Percentiles rank a stretch among this genome's conserved stretches.
These are phyloP conservation scores for Cantharis nigra DNA, from an alignment of 2,888 invertebrate species.

Conservation along the genomic window DNA sequence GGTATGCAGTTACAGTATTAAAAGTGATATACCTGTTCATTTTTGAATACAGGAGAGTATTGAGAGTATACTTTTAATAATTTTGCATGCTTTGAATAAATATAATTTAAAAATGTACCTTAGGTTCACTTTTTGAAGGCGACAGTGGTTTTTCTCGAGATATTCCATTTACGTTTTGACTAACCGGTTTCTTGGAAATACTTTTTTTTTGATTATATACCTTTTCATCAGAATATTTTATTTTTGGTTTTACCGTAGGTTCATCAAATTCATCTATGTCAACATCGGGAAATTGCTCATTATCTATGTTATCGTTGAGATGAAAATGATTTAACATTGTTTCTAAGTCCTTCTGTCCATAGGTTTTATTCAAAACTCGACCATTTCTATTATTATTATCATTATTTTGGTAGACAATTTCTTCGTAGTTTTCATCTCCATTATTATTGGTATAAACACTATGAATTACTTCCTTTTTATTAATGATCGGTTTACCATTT, in stretches of 20 bases:
- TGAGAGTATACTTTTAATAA: too few species aligned
- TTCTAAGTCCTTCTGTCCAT: slow-evolving; percentile 44
- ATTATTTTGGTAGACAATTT: slow-evolving; percentile 45
- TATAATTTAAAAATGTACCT: slow-evolving; percentile 20
- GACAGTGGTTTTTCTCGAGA: slow-evolving; percentile 12
- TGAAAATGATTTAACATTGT: slow-evolving; percentile 55
- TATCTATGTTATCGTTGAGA: slow-evolving; percentile 53
- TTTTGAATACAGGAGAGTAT: too few species aligned
- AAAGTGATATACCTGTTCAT: too few species aligned
- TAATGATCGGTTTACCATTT: slow-evolving; percentile 52
- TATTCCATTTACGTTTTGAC: slow-evolving; percentile 32
- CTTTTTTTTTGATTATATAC: slow-evolving; percentile 49
- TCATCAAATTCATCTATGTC: slow-evolving; percentile 49
- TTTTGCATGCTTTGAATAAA: not conserved
- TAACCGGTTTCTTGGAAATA: slow-evolving; percentile 37
- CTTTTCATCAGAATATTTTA: slow-evolving; percentile 55
- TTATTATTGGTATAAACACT: slow-evolving; percentile 51
- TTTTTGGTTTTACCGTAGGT: slow-evolving; percentile 45
- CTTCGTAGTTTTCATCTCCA: slow-evolving; percentile 48
- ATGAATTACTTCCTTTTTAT: slow-evolving; percentile 51
- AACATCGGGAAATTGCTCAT: slow-evolving; percentile 56
- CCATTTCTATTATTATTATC: slow-evolving; percentile 26
- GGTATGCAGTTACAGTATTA: too few species aligned
- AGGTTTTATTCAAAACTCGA: slow-evolving; percentile 16
- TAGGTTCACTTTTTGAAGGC: slow-evolving; percentile 27